A percentile compares a stretch with the other conserved stretches of the same genome.
These are phyloP conservation scores for Brenthis hecate DNA, from an alignment of 2,888 invertebrate species.

Conservation along the genomic window DNA sequence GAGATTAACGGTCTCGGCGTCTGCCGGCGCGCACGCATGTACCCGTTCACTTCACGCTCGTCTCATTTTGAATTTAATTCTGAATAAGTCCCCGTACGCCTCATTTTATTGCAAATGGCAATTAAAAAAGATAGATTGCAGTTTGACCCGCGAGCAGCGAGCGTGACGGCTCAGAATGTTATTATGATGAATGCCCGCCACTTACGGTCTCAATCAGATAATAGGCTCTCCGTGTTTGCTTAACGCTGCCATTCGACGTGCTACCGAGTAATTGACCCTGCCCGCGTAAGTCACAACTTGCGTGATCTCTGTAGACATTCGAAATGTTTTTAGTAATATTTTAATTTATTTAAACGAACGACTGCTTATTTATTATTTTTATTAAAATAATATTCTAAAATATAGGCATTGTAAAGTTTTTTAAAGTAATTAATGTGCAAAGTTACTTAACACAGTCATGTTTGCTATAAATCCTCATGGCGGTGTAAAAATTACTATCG, in stretches of 20 bases:
- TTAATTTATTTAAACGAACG: neutral
- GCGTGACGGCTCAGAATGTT: slow-evolving; percentile 74
- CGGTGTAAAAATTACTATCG: too few relatives aligned
- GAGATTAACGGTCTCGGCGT: slow-evolving; percentile 60
- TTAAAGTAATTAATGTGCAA: too few relatives aligned
- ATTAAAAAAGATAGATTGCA: slow-evolving; percentile 81
- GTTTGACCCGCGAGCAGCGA: slow-evolving; percentile 75
- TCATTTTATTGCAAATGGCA: slow-evolving; percentile 69
- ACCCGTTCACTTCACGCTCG: slow-evolving; percentile 23
- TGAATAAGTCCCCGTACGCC: slow-evolving; percentile 17
- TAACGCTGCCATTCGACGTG: slow-evolving; percentile 46
- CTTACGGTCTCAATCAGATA: slow-evolving; percentile 74
- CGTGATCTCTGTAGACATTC: slow-evolving; percentile 4
- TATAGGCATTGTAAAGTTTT: too few relatives aligned
- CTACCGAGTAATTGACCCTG: slow-evolving; percentile 25
- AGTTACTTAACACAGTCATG: too few relatives aligned
- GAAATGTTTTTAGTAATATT: neutral
- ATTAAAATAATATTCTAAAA: too few relatives aligned
- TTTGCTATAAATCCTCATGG: too few relatives aligned
- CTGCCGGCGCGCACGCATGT: slow-evolving; percentile 30
- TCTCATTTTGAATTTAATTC: slow-evolving; percentile 22
- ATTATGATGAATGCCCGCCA: slow-evolving; percentile 75
- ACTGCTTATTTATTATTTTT: too few relatives aligned
- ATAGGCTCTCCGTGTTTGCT: slow-evolving; percentile 65
- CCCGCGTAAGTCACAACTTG: slow-evolving; percentile 20